A percentile compares a stretch with the other conserved stretches of the same genome.
Conservation (phyloP, 2,113 vertebrate genomes). For the Pterocles orientalis region DNA sequence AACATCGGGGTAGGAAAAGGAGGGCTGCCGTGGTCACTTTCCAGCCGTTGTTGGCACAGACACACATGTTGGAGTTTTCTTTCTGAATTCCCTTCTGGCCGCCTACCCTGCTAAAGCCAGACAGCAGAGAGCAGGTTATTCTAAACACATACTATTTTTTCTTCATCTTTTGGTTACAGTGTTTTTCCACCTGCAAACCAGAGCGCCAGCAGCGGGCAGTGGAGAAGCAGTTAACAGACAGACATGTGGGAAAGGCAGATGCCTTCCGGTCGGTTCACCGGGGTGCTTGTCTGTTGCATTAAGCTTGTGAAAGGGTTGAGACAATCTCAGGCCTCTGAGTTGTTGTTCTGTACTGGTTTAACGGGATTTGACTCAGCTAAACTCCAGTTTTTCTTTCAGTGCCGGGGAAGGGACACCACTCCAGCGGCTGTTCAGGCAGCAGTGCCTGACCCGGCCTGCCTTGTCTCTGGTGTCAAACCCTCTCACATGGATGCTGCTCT, state of each 20-base stretch:
- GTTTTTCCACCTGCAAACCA: background rate
- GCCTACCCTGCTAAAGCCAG: background rate
- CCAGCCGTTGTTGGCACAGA: accelerated
- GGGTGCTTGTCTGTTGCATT: background rate
- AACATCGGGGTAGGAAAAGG: background rate
- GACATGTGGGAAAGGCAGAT: background rate
- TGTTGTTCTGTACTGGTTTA: background rate
- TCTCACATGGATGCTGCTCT: background rate
- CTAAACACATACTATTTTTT: background rate
- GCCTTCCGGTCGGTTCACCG: background rate
- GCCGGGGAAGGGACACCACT: background rate
- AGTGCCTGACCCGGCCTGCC: background rate
- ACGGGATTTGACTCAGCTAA: background rate
- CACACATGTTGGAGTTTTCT: accelerated
- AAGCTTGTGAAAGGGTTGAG: background rate
- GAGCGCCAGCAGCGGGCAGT: background rate
- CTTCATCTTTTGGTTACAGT: background rate
- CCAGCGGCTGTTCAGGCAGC: background rate
- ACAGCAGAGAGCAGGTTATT: background rate
- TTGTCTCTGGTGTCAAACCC: background rate
- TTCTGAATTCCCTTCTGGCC: background rate
- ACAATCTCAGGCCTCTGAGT: background rate
- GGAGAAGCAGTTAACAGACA: background rate
- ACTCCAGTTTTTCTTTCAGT: background rate
- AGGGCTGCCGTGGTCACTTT: background rate